A percentile compares a stretch with the other conserved stretches of the same genome.
Evolutionary conservation across 2,797 vertebrate genomes (phyloP).

Genomic region (Orestias chungarensis): DNA sequence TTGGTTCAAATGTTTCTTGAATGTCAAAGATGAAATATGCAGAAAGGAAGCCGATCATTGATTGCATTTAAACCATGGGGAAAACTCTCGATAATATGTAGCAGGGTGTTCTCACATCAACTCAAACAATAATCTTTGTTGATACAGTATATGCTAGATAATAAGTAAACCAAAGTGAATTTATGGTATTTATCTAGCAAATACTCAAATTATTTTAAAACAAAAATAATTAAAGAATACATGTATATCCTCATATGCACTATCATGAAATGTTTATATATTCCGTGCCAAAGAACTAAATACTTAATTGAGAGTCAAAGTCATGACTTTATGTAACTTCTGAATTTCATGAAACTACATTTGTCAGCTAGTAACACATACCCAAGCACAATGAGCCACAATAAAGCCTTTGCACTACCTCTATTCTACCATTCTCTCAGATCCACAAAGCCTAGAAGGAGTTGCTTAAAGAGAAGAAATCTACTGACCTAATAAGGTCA

Average conservation of each 20-base stretch:
- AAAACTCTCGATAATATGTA: background rate
- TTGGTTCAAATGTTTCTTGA: no score
- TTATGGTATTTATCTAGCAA: background rate
- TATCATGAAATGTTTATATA: background rate
- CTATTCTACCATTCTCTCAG: constrained; percentile 37
- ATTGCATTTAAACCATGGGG: no score
- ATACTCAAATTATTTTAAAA: background rate
- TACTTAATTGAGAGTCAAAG: background rate
- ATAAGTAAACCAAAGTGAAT: background rate
- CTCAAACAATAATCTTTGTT: background rate
- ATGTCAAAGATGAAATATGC: no score
- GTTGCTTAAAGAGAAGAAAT: constrained; percentile 34
- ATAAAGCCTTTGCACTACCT: constrained; percentile 35
- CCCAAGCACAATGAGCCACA: constrained; percentile 58
- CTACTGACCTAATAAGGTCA: constrained; percentile 17
- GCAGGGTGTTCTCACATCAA: no score
- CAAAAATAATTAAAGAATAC: background rate
- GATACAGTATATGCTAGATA: background rate
- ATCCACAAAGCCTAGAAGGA: constrained; percentile 54
- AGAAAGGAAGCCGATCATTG: no score
- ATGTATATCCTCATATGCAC: no score
- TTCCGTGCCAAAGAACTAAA: background rate
- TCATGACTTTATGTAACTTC: background rate
- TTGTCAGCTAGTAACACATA: constrained; percentile 61
- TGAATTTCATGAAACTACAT: constrained; percentile 6